These are phyloP conservation scores for Agrochola circellaris DNA, from an alignment of 2,888 invertebrate species.

Conservation along the genomic window DNA sequence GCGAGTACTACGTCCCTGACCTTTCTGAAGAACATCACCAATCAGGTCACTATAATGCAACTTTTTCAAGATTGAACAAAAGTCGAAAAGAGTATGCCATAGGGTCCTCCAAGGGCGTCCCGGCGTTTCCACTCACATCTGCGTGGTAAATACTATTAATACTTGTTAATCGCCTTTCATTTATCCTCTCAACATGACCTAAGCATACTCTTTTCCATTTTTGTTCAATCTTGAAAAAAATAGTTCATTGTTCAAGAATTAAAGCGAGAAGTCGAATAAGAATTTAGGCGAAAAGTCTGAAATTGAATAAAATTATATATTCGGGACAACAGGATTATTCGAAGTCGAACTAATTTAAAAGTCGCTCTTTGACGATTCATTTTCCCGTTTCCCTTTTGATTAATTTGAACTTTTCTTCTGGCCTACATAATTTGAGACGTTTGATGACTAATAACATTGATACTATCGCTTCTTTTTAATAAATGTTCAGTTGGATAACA, in stretches of 20 bases:
- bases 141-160: no score
- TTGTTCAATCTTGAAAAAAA: conserved; percentile 10
- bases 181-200: no score
- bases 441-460: conserved; percentile 2
- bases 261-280: conserved; percentile 32
- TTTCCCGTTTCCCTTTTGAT: conserved; percentile 26
- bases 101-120: no score
- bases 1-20: no score
- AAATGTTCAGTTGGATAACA: not conserved
- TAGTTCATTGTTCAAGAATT: conserved; percentile 42
- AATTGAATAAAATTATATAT: conserved; percentile 58
- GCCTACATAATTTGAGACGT: not conserved
- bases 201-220: no score
- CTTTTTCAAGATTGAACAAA: no score
- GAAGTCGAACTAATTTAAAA: conserved; percentile 49
- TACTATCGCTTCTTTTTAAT: not conserved
- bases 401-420: conserved; percentile 21
- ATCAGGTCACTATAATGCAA: no score
- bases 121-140: no score
- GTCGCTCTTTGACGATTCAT: conserved; percentile 35
- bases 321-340: conserved; percentile 45
- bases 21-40: no score
- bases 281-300: conserved; percentile 38
- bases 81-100: no score
- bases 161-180: no score